Evolutionary conservation across 2,797 vertebrate genomes (phyloP).

Genomic region (Enteromius anoplus): DNA sequence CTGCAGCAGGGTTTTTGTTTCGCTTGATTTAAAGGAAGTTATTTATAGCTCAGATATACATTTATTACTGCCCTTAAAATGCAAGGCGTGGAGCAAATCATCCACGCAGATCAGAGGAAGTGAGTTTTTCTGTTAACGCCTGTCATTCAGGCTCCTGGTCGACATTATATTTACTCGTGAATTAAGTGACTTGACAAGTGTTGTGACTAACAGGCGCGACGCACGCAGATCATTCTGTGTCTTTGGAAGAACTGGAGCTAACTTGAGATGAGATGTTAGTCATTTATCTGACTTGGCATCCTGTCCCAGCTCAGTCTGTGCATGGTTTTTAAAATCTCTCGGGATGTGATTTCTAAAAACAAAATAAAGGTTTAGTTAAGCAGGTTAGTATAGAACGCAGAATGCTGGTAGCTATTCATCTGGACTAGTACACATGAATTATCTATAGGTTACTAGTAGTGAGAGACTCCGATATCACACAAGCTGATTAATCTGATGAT

Average conservation of each 20-base stretch:
- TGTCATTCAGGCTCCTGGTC: slow-evolving; percentile 2
- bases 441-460: neutral
- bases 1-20: neutral
- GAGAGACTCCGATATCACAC: neutral
- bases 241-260: neutral
- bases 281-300: slow-evolving; percentile 16
- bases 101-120: neutral
- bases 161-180: neutral
- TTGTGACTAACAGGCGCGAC: neutral
- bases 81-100: neutral
- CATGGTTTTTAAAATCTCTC: neutral
- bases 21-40: neutral
- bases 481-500: neutral
- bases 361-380: neutral
- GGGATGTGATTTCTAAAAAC: neutral
- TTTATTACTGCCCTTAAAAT: neutral
- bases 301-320: neutral
- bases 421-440: neutral
- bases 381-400: neutral
- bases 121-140: neutral
- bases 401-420: neutral
- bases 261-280: slow-evolving; percentile 1
- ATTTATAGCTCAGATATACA: neutral
- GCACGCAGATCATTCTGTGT: neutral
- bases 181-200: neutral